Conservation (phyloP, 2,113 vertebrate species). For the Myrmecophaga tridactyla region DNA sequence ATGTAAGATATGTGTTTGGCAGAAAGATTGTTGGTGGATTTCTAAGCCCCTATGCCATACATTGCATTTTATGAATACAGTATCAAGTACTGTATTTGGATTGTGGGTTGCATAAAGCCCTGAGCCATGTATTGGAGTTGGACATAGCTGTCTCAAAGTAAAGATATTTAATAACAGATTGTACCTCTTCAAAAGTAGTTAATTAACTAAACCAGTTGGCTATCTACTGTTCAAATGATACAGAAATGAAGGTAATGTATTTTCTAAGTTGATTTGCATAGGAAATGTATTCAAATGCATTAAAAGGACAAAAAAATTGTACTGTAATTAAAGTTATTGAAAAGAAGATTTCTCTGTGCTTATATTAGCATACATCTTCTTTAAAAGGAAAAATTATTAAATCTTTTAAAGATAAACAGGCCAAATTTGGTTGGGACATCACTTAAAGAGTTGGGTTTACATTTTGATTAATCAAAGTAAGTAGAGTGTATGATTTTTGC, state of each 20-base stretch:
- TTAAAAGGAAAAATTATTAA: background rate
- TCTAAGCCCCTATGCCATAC: background rate
- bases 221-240: background rate
- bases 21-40: constrained; percentile 22
- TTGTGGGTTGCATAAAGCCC: background rate
- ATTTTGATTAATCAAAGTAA: constrained; percentile 39
- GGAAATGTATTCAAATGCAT: background rate
- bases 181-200: background rate
- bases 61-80: constrained; percentile 1
- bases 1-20: background rate
- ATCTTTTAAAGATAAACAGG: background rate
- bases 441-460: background rate
- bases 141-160: background rate
- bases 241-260: background rate
- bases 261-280: background rate
- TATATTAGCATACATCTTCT: constrained; percentile 9
- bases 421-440: background rate
- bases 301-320: background rate
- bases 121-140: background rate
- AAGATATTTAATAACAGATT: background rate
- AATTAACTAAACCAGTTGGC: background rate
- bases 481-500: background rate
- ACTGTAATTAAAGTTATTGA: constrained; percentile 30
- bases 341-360: background rate
- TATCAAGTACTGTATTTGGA: background rate